Conservation (phyloP, 2,888 invertebrate species). For the Cantharis flavilabris region DNA sequence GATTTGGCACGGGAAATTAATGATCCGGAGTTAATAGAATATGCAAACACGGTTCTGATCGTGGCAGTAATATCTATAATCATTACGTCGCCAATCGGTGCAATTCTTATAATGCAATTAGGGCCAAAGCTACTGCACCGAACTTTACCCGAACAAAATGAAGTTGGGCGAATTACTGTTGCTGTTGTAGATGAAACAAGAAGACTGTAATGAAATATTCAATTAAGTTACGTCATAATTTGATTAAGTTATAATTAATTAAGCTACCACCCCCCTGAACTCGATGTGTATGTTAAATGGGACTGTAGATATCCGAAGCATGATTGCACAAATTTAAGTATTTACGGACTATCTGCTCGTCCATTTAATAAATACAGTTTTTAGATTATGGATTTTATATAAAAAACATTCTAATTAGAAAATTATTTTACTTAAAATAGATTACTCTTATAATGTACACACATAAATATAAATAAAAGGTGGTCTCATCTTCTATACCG, state of each 20-base stretch:
- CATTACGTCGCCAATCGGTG: conserved; percentile 61
- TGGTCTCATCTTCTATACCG: conserved; percentile 78
- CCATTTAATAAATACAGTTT: background rate
- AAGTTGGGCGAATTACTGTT: background rate
- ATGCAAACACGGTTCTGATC: conserved; percentile 58
- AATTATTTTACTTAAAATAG: background rate
- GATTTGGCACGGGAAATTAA: conserved; percentile 58
- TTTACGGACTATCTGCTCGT: background rate
- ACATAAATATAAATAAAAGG: background rate
- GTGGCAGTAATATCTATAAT: conserved; percentile 61
- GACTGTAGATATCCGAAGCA: no score
- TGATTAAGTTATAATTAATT: no score
- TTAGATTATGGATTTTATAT: background rate
- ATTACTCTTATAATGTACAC: background rate
- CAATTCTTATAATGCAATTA: conserved; percentile 42
- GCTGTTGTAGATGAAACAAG: background rate
- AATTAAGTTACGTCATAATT: no score
- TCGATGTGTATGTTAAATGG: no score
- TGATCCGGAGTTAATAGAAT: conserved; percentile 44
- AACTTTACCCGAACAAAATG: conserved; percentile 16
- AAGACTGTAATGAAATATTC: background rate
- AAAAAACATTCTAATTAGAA: background rate
- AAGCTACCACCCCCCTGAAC: no score
- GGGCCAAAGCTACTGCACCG: conserved; percentile 41
- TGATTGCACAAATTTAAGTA: no score